Percentiles rank a stretch among this genome's conserved stretches.
These are phyloP conservation scores for Alligator mississippiensis DNA, from an alignment of 2,113 vertebrate species.

Conservation along the genomic window DNA sequence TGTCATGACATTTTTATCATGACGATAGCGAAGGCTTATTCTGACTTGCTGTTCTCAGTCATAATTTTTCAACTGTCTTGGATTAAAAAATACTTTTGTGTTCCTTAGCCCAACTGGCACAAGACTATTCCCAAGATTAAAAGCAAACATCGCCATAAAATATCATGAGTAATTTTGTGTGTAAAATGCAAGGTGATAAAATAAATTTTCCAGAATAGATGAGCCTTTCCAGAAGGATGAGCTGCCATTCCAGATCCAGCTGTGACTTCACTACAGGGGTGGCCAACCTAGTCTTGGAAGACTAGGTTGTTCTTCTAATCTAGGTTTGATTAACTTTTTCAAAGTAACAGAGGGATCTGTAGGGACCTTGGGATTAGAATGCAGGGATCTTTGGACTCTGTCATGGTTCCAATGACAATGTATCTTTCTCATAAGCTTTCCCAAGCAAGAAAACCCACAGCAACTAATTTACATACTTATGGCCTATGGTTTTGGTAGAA, in stretches of 20 bases:
- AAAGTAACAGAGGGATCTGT: background rate
- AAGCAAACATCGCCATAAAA: background rate
- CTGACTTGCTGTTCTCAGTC: background rate
- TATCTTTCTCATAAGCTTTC: background rate
- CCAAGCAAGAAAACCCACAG: background rate
- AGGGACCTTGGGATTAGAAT: background rate
- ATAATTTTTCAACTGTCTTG: background rate
- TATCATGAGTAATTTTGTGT: background rate
- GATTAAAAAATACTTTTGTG: background rate
- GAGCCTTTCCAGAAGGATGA: background rate
- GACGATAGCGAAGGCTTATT: background rate
- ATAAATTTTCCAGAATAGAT: background rate
- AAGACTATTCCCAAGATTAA: background rate
- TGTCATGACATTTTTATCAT: background rate
- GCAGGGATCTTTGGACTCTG: background rate
- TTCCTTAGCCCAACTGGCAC: background rate
- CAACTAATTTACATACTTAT: background rate
- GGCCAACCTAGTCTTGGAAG: background rate
- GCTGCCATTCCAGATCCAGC: background rate
- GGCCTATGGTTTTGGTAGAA: background rate
- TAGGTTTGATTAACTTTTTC: background rate
- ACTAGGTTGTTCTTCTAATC: background rate
- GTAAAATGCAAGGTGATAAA: background rate
- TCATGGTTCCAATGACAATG: background rate
- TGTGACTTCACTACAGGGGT: background rate